These are phyloP conservation scores for Tachuris rubrigastra DNA, from an alignment of 2,113 vertebrate species.

Conservation along the genomic window DNA sequence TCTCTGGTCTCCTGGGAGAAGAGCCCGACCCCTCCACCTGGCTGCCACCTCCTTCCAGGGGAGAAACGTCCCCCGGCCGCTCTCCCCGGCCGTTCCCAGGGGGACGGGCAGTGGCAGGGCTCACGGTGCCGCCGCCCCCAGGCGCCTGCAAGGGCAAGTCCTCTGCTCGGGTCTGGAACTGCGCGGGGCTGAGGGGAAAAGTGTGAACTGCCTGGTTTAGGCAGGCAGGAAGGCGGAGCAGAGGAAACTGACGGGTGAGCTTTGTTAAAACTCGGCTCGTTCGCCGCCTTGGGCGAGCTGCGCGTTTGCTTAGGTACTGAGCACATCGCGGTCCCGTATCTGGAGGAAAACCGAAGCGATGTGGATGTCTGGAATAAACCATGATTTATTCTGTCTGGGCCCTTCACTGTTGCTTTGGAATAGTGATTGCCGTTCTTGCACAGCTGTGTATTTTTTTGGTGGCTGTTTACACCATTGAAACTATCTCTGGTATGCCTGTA, in stretches of 20 bases:
- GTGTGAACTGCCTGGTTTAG: rapidly evolving
- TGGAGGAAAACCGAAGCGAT: neutral
- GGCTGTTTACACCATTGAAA: neutral
- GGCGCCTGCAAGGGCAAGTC: rapidly evolving
- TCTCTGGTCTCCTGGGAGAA: no score
- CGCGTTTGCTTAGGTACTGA: no score
- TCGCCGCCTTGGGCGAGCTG: neutral
- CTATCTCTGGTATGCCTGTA: neutral
- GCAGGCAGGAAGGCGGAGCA: neutral
- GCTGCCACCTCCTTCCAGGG: no score
- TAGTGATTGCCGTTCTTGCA: neutral
- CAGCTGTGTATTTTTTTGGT: neutral
- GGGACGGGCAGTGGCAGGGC: neutral
- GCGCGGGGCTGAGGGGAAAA: neutral
- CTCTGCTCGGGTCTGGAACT: neutral
- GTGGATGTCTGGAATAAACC: neutral
- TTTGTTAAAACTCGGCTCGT: rapidly evolving
- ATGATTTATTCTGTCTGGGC: neutral
- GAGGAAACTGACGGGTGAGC: neutral
- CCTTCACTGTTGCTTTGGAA: neutral
- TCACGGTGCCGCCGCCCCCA: no score
- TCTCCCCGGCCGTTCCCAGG: neutral
- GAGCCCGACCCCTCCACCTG: no score
- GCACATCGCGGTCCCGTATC: neutral
- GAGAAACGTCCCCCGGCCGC: no score